These are phyloP conservation scores for Lysiphlebus fabarum DNA, from an alignment of 1,140 invertebrate genomes.

Conservation along the genomic window DNA sequence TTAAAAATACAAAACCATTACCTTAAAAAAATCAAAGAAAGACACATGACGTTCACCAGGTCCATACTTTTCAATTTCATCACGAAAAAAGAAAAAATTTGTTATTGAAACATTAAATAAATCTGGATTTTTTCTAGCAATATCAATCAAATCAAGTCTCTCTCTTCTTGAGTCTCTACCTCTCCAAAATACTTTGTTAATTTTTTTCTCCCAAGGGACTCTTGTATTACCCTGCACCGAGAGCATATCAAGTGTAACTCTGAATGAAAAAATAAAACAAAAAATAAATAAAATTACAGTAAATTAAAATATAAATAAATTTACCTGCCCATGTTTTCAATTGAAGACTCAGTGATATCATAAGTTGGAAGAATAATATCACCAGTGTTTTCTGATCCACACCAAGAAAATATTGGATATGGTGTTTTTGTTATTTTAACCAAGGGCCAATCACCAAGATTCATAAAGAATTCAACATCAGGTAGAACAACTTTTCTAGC, in stretches of 20 bases:
- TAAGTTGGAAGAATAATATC: slow-evolving; percentile 96
- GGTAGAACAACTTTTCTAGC: slow-evolving; percentile 79
- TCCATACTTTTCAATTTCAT: slow-evolving; percentile 82
- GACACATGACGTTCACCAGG: slow-evolving; percentile 79
- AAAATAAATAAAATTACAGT: slow-evolving; percentile 7
- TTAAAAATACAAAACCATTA: slow-evolving; percentile 51
- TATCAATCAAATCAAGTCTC: slow-evolving; percentile 78
- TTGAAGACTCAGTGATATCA: slow-evolving; percentile 86
- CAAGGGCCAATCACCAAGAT: slow-evolving; percentile 95
- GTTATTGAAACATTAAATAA: slow-evolving; percentile 90
- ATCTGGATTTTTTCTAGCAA: slow-evolving; percentile 73
- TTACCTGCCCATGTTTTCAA: slow-evolving; percentile 88
- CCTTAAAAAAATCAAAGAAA: slow-evolving; percentile 95
- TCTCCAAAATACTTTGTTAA: slow-evolving; percentile 81
- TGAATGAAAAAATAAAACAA: slow-evolving; percentile 49
- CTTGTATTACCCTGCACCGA: slow-evolving; percentile 81
- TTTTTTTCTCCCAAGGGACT: slow-evolving; percentile 72
- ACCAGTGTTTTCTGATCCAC: slow-evolving; percentile 76
- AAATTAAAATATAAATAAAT: slow-evolving; percentile 2
- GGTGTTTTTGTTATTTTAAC: slow-evolving; percentile 58
- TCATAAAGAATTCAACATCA: slow-evolving; percentile 87
- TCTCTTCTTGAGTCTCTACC: slow-evolving; percentile 85
- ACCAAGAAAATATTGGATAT: slow-evolving; percentile 95
- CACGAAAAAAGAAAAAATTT: slow-evolving; percentile 93
- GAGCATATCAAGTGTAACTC: slow-evolving; percentile 84